Conservation (phyloP, 2,797 vertebrate species). For the Otolemur crassicaudatus region DNA sequence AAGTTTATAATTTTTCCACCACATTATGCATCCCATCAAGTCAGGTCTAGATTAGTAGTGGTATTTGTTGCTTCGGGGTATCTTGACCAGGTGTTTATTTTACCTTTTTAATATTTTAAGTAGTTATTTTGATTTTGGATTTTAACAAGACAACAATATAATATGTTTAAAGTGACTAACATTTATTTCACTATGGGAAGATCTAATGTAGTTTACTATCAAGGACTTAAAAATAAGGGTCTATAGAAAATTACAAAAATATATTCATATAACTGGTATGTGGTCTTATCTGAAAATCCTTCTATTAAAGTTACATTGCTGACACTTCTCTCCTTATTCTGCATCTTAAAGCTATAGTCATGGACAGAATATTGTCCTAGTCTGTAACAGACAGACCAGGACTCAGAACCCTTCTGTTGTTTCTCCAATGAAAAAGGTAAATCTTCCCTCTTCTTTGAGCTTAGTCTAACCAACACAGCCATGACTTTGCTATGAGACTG, state of each 20-base stretch:
- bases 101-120: neutral
- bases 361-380: neutral
- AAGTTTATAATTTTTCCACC: neutral
- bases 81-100: neutral
- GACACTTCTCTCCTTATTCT: neutral
- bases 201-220: neutral
- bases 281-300: neutral
- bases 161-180: neutral
- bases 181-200: slow-evolving; percentile 21
- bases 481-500: neutral
- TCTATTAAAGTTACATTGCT: neutral
- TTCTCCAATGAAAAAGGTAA: neutral
- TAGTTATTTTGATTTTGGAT: neutral
- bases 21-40: accelerated
- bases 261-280: neutral
- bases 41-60: neutral
- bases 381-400: neutral
- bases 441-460: neutral
- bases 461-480: neutral
- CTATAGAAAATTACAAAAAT: neutral
- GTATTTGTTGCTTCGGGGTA: neutral
- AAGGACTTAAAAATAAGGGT: neutral
- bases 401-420: neutral
- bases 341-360: neutral
- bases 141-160: neutral